Evolutionary conservation across 2,113 vertebrate species (phyloP), one percentile per base, ranked within the genome.

Genomic region (Prolemur simus): DNA sequence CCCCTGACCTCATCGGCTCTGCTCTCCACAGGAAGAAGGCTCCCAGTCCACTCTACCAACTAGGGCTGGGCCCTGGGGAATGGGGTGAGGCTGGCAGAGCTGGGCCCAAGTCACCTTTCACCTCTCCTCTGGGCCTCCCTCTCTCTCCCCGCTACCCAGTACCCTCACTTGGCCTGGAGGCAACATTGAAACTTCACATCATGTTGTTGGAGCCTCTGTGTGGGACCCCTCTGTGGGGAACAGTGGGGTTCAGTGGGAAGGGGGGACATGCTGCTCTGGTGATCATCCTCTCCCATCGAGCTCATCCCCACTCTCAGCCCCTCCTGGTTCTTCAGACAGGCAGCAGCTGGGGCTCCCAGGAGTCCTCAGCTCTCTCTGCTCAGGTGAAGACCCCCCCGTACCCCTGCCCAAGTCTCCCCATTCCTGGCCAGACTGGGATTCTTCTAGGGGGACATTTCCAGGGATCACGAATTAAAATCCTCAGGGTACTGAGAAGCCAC

Each of bases 381-480:
- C 25, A 37, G 5, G 1, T 91, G 77, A 78, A 74, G 58, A 64
- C 11, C 3, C 3, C 3, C 11, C 17, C n/a, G 34, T 49, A 14
- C n/a, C 32, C 32, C 47, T 25, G 1, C 56, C 25, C n/a, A 54
- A 39, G 32, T 4, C 29, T 58, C 17, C 29, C 15, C 60, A 12
- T 3, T 39, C 66, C 32, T 64, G 27, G 42, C 63, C 73, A 64
- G 49, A 78, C 45, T 49, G 42, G 42, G 56, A 32, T 39, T 82
- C 71, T 91, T 91, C 92, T 96, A 60, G 87, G 85, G 42, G 76
- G 39, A 23, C 34, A 8, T 85, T 83, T 49, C 76, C 77, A 64
- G 64, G 88, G 34, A 80, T 15, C 64, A 81, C 25, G 25, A 56
- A 58, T 21, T 45, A 60, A 60, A 77, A 54, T 86, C 42, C 15